Conservation (phyloP, 1,140 invertebrate genomes). For the Lerema accius region DNA sequence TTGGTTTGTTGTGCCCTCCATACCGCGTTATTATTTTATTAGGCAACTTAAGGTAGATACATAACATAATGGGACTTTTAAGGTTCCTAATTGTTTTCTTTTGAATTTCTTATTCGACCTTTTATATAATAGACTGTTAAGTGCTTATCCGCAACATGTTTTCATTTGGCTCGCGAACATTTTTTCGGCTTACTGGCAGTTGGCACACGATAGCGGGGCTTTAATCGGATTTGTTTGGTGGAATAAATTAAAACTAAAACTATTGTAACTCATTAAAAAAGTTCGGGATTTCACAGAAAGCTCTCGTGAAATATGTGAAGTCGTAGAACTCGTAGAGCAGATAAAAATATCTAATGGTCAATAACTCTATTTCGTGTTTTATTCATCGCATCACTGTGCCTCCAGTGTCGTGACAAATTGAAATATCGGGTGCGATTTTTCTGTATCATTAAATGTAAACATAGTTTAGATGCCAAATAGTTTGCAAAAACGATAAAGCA, state of each 20-base stretch:
- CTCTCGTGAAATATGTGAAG: background rate
- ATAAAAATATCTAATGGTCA: slow-evolving; percentile 23
- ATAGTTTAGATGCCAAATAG: slow-evolving; percentile 77
- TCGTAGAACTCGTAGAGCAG: slow-evolving; percentile 1
- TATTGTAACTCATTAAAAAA: background rate
- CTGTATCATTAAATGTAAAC: slow-evolving; percentile 76
- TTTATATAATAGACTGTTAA: slow-evolving; percentile 33
- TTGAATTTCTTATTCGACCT: slow-evolving; percentile 29
- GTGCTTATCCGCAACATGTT: slow-evolving; percentile 24
- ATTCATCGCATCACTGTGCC: slow-evolving; percentile 16
- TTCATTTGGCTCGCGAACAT: slow-evolving; percentile 15
- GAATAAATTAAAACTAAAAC: slow-evolving; percentile 12
- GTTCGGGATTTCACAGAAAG: background rate
- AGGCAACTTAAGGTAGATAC: slow-evolving; percentile 53
- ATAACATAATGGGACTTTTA: slow-evolving; percentile 43
- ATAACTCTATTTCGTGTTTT: slow-evolving; percentile 27
- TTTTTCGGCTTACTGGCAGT: slow-evolving; percentile 9
- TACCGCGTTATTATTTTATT: slow-evolving; percentile 80
- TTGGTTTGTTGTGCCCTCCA: slow-evolving; percentile 77
- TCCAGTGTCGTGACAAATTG: slow-evolving; percentile 52
- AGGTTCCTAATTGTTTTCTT: slow-evolving; percentile 31
- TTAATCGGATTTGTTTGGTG: slow-evolving; percentile 1
- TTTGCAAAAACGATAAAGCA: slow-evolving; percentile 75
- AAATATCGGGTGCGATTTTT: slow-evolving; percentile 62
- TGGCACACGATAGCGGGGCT: slow-evolving; percentile 4